These are phyloP conservation scores for Holacanthella duospinosa DNA, from an alignment of 2,888 invertebrate species.

Conservation along the genomic window DNA sequence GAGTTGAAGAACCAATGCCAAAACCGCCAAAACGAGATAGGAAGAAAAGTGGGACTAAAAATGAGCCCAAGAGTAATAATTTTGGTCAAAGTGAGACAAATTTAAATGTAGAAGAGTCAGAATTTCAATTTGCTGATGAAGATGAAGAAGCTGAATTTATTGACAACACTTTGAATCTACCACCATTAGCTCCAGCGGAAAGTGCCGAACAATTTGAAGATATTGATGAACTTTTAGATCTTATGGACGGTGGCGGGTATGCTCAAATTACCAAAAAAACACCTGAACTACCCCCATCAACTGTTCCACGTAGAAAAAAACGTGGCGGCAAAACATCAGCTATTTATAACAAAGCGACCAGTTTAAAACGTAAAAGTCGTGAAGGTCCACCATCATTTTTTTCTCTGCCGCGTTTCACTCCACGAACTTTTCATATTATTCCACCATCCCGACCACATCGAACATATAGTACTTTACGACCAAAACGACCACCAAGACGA, in stretches of 20 bases:
- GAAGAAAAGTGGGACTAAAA: not conserved
- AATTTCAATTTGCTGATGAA: slow-evolving; percentile 5
- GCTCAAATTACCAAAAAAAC: slow-evolving; percentile 24
- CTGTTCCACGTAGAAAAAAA: slow-evolving; percentile 29
- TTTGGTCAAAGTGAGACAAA: too few relatives aligned
- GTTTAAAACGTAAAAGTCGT: slow-evolving; percentile 14
- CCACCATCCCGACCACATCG: slow-evolving; percentile 34
- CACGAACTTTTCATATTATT: slow-evolving; percentile 28
- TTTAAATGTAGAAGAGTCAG: not conserved
- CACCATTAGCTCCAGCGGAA: slow-evolving; percentile 11
- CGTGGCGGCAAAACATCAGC: slow-evolving; percentile 17
- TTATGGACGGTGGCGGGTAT: slow-evolving; percentile 34
- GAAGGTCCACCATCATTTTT: slow-evolving; percentile 17
- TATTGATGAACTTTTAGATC: slow-evolving; percentile 22
- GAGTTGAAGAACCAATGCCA: not conserved
- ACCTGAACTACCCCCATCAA: slow-evolving; percentile 15
- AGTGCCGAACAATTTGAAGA: slow-evolving; percentile 13
- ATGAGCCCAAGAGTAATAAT: too few relatives aligned
- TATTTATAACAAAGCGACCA: slow-evolving; percentile 15
- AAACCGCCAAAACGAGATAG: not conserved
- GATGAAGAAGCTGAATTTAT: not conserved
- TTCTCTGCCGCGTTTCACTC: slow-evolving; percentile 28
- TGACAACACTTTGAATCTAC: not conserved
- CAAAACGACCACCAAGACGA: slow-evolving; percentile 35
- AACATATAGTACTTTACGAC: slow-evolving; percentile 30